Conservation (phyloP, 2,888 invertebrate genomes). For the Sarcophaga carnaria region DNA sequence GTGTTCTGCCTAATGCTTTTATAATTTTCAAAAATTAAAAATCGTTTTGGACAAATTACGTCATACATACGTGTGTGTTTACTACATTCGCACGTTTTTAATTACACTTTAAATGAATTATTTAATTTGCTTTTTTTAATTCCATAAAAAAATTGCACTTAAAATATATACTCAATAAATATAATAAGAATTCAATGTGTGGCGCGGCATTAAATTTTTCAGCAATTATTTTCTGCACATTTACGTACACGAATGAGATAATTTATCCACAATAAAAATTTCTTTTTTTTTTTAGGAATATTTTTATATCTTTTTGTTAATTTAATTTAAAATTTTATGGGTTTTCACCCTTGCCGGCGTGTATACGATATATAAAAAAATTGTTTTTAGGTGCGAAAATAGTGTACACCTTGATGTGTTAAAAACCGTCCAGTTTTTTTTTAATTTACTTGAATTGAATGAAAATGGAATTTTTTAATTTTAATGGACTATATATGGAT, state of each 20-base stretch:
- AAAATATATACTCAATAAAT: constrained; percentile 34
- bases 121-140: constrained; percentile 14
- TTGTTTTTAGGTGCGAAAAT: constrained; percentile 44
- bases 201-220: constrained; percentile 38
- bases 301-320: constrained; percentile 16
- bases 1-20: neutral
- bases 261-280: constrained; percentile 13
- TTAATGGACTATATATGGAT: too few relatives aligned
- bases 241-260: constrained; percentile 41
- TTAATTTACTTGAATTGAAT: neutral
- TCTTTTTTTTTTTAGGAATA: neutral
- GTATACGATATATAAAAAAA: constrained; percentile 20
- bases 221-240: constrained; percentile 39
- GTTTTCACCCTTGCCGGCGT: constrained; percentile 4
- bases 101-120: constrained; percentile 7
- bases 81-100: constrained; percentile 1
- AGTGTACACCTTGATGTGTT: constrained; percentile 18
- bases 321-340: constrained; percentile 6
- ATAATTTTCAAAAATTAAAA: neutral
- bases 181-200: constrained; percentile 33
- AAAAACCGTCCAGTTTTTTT: neutral
- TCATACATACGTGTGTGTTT: neutral
- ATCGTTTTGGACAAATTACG: neutral
- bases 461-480: neutral
- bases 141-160: neutral